Percentiles rank a stretch among this genome's conserved stretches.
Evolutionary conservation across 1,140 invertebrate species (phyloP).

Genomic region (Philopotamus ludificatus): DNA sequence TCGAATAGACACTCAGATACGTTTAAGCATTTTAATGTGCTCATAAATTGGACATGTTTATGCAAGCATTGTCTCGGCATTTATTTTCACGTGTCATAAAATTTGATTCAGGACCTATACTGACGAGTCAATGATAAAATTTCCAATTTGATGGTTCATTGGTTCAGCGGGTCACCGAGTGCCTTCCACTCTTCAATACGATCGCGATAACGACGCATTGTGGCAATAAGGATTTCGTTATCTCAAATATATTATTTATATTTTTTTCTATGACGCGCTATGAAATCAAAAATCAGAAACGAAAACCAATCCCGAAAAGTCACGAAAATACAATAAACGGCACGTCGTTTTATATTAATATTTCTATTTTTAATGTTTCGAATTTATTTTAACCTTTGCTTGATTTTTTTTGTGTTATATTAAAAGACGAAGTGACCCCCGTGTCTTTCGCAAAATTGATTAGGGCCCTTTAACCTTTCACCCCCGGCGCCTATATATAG

Average conservation of each 20-base stretch:
- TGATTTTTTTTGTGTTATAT: background rate
- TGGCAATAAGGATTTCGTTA: no score
- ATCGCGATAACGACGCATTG: background rate
- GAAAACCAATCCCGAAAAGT: background rate
- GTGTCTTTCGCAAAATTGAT: background rate
- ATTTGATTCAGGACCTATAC: background rate
- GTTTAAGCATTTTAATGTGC: background rate
- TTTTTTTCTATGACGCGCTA: no score
- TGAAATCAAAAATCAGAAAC: background rate
- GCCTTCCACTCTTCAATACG: background rate
- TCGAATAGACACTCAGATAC: background rate
- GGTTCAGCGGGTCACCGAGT: background rate
- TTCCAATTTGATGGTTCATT: background rate
- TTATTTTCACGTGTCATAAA: background rate
- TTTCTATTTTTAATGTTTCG: background rate
- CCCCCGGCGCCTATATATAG: background rate
- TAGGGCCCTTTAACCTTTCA: slow-evolving; percentile 3
- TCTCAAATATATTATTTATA: no score
- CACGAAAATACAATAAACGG: background rate
- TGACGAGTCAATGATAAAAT: background rate
- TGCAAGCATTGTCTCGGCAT: background rate
- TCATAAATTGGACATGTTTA: background rate
- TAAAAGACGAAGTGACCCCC: no score
- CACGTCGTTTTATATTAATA: background rate
- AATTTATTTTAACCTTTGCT: background rate